A percentile compares a stretch with the other conserved stretches of the same genome.
Conservation (phyloP, 2,888 invertebrate species). For the Drosophila flavopinicola region DNA sequence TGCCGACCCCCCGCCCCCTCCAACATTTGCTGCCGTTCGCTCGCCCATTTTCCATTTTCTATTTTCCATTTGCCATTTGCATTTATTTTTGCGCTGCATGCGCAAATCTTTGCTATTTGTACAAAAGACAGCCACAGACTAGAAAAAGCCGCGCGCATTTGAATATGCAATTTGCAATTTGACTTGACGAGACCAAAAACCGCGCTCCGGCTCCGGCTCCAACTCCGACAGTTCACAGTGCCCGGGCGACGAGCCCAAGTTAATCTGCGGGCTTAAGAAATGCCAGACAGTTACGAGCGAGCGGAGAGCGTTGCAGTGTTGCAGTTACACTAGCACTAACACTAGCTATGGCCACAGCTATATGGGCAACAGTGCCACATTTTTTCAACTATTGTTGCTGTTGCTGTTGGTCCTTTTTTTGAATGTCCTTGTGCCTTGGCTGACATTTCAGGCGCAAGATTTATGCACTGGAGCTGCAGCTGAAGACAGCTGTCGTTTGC, state of each 20-base stretch:
- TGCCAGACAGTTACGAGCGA: slow-evolving; percentile 56
- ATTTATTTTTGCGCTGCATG: slow-evolving; percentile 75
- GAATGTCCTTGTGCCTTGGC: slow-evolving; percentile 34
- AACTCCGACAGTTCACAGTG: slow-evolving; percentile 39
- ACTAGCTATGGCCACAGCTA: slow-evolving; percentile 28
- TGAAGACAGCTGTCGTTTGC: slow-evolving; percentile 78
- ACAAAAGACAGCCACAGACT: slow-evolving; percentile 76
- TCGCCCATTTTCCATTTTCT: too few relatives aligned
- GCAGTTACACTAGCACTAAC: slow-evolving; percentile 10
- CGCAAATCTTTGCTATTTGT: slow-evolving; percentile 79
- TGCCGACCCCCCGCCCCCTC: too few relatives aligned
- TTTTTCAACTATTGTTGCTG: slow-evolving; percentile 55
- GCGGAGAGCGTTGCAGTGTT: slow-evolving; percentile 33
- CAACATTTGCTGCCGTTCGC: too few relatives aligned
- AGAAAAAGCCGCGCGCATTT: slow-evolving; percentile 76
- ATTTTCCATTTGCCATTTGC: slow-evolving; percentile 55
- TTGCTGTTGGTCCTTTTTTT: slow-evolving; percentile 22
- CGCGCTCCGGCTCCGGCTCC: slow-evolving; percentile 39
- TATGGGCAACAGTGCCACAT: slow-evolving; percentile 61
- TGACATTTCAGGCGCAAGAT: slow-evolving; percentile 79
- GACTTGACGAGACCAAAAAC: slow-evolving; percentile 77
- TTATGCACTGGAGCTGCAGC: slow-evolving; percentile 78
- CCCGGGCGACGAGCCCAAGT: slow-evolving; percentile 44
- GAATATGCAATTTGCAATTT: slow-evolving; percentile 81
- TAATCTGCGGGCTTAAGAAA: slow-evolving; percentile 77